Base-by-base conservation (phyloP, 2,888 invertebrate genomes). In the Lampropteryx suffumata region DNA sequence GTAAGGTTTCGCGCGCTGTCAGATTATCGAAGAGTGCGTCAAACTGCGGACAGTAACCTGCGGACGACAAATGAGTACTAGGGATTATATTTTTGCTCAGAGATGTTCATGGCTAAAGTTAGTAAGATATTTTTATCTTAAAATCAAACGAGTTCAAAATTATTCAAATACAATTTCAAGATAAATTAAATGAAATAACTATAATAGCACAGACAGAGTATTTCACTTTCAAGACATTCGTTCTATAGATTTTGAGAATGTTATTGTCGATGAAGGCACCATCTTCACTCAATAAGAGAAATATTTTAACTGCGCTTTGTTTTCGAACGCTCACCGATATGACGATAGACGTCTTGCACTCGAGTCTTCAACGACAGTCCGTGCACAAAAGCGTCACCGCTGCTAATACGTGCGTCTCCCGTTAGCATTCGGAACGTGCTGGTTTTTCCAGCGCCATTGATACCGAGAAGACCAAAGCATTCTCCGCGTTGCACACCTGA, bases 361-460 rank as follows among this genome's bases (percentile, higher is more conserved):
- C 91, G 76, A 1, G 80, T 82, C 60, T 91, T 85, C 47, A 92
- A 64, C 35, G 85, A 89, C 14, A 84, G 72, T 0, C 93, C 92
- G 69, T 92, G 91, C 6, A 96, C 92, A 85, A 90, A 94, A 0
- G 94, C 95, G 59, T 94, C 92, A 0, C 97, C 96, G 41, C 82
- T 84, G 0, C 93, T 92, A 35, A 95, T 92, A 30, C 79, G 86
- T 61, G 94, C 92, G 76, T 96, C 96, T 1, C 97, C 97, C 0
- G 97, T 96, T 69, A 97, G 87, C 95, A 97, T 96, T 77, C 94
- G 94, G 78, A 98, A 98, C 0, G 97, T 97, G 29, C 94, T 94
- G 1, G 96, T 96, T 82, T 97, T 97, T n/a, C 97, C 97, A 13
- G 97, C 96, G 30, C 97, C 97, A 78, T 97, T 97, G 0, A 95